Conservation (phyloP, 1,140 invertebrate genomes). For the Sesamia nonagrioides region DNA sequence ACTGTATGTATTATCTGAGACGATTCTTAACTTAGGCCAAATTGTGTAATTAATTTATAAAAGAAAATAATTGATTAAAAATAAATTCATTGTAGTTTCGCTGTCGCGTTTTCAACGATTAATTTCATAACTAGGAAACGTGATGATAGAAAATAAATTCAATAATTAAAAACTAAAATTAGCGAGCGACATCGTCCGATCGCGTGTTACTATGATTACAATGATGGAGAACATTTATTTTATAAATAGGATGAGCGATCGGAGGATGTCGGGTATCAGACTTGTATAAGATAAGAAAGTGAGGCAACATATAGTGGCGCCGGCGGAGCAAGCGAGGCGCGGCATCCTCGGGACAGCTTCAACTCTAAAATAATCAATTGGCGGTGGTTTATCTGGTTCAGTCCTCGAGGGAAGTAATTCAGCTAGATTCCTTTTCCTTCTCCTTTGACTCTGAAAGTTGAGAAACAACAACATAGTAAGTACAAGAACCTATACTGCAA, state of each 20-base stretch:
- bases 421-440: slow-evolving; percentile 86
- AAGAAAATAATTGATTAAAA: slow-evolving; percentile 67
- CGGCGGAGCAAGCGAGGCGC: slow-evolving; percentile 60
- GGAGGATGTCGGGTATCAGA: slow-evolving; percentile 71
- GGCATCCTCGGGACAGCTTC: slow-evolving; percentile 67
- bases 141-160: slow-evolving; percentile 59
- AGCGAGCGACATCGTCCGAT: slow-evolving; percentile 66
- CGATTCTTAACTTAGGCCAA: slow-evolving; percentile 81
- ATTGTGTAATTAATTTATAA: slow-evolving; percentile 66
- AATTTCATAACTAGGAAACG: slow-evolving; percentile 63
- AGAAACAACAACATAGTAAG: background rate
- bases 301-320: slow-evolving; percentile 75
- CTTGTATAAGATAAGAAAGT: slow-evolving; percentile 72
- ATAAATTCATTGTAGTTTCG: slow-evolving; percentile 79
- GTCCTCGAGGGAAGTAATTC: slow-evolving; percentile 79
- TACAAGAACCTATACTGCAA: background rate
- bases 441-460: slow-evolving; percentile 83
- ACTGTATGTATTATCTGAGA: slow-evolving; percentile 76
- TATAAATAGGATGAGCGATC: slow-evolving; percentile 60
- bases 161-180: slow-evolving; percentile 71
- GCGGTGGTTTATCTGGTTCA: slow-evolving; percentile 86
- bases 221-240: slow-evolving; percentile 45
- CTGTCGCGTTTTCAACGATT: slow-evolving; percentile 64
- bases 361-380: slow-evolving; percentile 85
- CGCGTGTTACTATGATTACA: slow-evolving; percentile 47